These are phyloP conservation scores for Poeciliopsis retropinna DNA, from an alignment of 2,113 vertebrate genomes.

Conservation along the genomic window DNA sequence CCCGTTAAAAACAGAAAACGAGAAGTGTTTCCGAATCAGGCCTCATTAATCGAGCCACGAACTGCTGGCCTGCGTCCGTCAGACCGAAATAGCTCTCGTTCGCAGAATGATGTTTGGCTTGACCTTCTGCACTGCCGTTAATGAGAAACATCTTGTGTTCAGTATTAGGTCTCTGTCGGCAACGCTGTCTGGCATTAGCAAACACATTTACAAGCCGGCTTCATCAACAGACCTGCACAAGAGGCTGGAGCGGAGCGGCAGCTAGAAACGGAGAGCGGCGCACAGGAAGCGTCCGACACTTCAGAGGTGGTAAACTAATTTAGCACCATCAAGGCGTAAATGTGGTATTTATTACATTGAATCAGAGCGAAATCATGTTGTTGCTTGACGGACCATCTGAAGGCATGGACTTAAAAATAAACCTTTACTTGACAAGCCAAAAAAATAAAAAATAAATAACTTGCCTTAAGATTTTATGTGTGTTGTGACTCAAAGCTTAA, in stretches of 20 bases:
- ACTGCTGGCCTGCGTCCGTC: background rate
- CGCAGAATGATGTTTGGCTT: background rate
- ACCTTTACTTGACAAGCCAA: no score
- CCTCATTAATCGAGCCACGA: background rate
- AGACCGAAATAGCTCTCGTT: background rate
- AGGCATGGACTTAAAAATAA: background rate
- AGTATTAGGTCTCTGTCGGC: background rate
- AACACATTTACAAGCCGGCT: background rate
- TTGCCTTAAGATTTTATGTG: no score
- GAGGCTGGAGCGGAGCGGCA: background rate
- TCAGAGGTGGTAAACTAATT: background rate
- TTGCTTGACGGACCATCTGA: background rate
- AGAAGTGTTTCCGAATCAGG: background rate
- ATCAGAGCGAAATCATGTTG: background rate
- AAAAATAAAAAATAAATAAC: no score
- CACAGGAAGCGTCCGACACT: background rate
- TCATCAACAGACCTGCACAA: background rate
- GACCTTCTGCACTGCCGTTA: background rate
- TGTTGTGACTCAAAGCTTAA: no score
- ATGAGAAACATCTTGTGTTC: conserved; percentile 1
- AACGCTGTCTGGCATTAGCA: background rate
- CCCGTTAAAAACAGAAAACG: background rate
- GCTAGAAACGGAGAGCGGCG: background rate
- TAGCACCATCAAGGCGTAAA: background rate
- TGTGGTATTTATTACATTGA: background rate